phyloP scores from a whole-genome alignment of 1,140 invertebrate genomes.

The Bradynema listronoti region DNA sequence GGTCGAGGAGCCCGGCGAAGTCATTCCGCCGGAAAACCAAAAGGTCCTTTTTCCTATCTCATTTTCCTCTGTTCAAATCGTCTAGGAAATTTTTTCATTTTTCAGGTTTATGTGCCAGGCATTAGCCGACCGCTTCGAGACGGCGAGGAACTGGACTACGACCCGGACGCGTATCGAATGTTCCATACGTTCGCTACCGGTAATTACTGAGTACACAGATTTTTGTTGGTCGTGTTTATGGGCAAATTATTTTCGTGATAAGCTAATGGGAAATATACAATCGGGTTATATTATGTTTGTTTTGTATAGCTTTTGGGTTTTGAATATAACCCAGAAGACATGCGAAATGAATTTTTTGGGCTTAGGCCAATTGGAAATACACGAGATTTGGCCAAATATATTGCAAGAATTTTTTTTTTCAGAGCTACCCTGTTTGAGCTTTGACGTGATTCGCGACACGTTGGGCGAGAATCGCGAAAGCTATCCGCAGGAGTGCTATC shows the following conservation, averaged over 20 bases:
- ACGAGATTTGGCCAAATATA: no score
- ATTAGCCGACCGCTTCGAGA: constrained; percentile 36
- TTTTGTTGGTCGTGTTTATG: neutral
- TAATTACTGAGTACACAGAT: constrained; percentile 7
- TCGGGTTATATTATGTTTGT: no score
- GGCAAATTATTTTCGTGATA: no score
- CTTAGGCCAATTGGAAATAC: neutral
- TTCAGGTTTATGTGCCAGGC: constrained; percentile 46
- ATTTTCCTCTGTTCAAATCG: constrained; percentile 13
- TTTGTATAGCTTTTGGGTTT: no score
- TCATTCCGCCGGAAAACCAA: no score
- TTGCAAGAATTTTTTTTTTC: no score
- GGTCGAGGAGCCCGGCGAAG: no score
- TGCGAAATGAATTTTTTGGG: constrained; percentile 2
- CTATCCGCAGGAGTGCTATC: constrained; percentile 31
- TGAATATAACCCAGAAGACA: neutral
- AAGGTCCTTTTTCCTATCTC: neutral
- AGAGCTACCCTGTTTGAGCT: constrained; percentile 41
- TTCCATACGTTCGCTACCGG: constrained; percentile 48
- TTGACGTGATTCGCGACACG: constrained; percentile 35
- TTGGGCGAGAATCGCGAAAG: constrained; percentile 34
- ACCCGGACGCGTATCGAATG: constrained; percentile 40
- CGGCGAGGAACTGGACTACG: constrained; percentile 44
- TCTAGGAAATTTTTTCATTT: no score
- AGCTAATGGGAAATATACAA: no score